Evolutionary conservation across 2,888 invertebrate genomes (phyloP), one percentile per base, ranked within the genome.

Genomic region (Noctua comes): DNA sequence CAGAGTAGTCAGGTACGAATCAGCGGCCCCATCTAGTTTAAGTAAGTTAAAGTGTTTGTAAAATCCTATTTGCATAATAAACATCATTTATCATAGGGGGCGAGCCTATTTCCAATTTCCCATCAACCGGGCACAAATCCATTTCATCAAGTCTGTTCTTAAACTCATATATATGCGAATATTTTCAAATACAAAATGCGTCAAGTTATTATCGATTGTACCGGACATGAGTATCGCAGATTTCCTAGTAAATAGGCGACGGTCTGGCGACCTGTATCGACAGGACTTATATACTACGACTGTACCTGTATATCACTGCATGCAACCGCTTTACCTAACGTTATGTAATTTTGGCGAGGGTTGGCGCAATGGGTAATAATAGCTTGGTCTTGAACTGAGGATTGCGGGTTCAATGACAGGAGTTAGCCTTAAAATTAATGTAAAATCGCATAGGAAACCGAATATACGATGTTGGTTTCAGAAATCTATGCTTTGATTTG

Each of bases 221-320:
- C 46, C 51, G 10, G 31, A 36, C 48, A 65, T 31, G 68, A 36
- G 65, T 43, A 51, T 76, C 11, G 59, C 43, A 46, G 43, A 24
- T 40, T 78, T 82, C 83, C 51, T 3, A 31, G 83, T 83, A 82
- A 59, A 71, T 46, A 40, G 78, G 83, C 82, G 82, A 65, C 79
- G 11, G 8, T 10, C 36, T 65, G 82, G 73, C 82, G 82, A 62
- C 73, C 43, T 54, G 72, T 83, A 83, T 78, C n/a, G 73, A 70
- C 51, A 46, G 21, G 16, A 10, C 1, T 68, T 31, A 46, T 57
- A 59, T 68, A 69, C 68, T 6, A 46, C 24, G 51, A 36, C 16
- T 10, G 24, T 57, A 46, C 65, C 16, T n/a, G 43, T 66, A 66
- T n/a, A 36, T 18, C 8, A 48, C n/a, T 69, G 57, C 78, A 83